Conservation (phyloP, 2,113 vertebrate genomes). For the Kryptolebias marmoratus region DNA sequence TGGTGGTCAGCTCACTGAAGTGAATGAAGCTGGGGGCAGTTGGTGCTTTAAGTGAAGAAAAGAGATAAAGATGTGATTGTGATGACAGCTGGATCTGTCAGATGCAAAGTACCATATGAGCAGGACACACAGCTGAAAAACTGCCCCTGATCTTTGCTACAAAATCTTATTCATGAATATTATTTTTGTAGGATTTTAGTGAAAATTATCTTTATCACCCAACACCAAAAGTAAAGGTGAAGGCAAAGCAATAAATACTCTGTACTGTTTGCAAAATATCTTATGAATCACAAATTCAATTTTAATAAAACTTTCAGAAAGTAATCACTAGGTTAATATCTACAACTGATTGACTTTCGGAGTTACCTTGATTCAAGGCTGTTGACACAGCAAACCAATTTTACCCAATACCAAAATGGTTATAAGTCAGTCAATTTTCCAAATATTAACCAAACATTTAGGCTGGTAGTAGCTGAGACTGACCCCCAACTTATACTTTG, state of each 20-base stretch:
- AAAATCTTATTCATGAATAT: not conserved
- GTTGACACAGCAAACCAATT: too few species aligned
- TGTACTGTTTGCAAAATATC: not conserved
- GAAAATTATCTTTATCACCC: not conserved
- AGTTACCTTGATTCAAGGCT: too few species aligned
- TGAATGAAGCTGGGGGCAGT: slow-evolving; percentile 88
- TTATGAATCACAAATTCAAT: not conserved
- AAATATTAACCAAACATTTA: too few species aligned
- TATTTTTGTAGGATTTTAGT: too few species aligned
- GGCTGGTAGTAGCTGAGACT: too few species aligned
- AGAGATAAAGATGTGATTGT: not conserved
- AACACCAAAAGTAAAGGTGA: not conserved
- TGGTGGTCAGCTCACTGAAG: slow-evolving; percentile 98
- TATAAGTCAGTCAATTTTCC: too few species aligned
- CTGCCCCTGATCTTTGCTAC: not conserved
- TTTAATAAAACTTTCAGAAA: too few species aligned
- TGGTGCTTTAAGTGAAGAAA: slow-evolving; percentile 82
- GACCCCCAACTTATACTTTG: too few species aligned
- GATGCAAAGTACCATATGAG: not conserved
- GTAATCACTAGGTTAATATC: too few species aligned
- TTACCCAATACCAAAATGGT: too few species aligned
- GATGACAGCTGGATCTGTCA: slow-evolving; percentile 14
- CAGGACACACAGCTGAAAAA: not conserved
- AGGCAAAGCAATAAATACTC: not conserved
- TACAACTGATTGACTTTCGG: too few species aligned